Evolutionary conservation across 1,140 invertebrate species (phyloP).

Genomic region (Campoletis sonorensis): DNA sequence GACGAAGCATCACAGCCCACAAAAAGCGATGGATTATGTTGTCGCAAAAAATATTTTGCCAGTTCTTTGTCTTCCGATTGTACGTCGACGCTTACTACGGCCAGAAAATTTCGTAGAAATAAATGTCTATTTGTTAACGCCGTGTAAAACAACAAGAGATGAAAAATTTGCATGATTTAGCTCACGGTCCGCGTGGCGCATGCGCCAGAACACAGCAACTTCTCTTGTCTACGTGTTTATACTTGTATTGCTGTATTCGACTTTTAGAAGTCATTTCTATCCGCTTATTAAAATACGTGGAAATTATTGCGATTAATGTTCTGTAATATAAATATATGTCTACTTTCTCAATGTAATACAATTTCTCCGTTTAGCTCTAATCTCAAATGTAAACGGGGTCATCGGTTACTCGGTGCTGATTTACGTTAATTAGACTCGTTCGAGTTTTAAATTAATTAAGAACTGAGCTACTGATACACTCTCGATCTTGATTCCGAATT

Average conservation of each 20-base stretch:
- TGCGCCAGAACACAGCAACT: not conserved
- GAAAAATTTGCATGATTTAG: constrained; percentile 25
- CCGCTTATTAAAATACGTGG: too few relatives aligned
- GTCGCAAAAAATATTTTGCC: not conserved
- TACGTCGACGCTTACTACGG: not conserved
- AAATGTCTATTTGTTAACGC: not conserved
- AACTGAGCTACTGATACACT: constrained; percentile 51
- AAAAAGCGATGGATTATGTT: too few relatives aligned
- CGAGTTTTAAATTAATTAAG: constrained; percentile 56
- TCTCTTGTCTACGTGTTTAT: not conserved
- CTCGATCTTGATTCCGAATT: constrained; percentile 52
- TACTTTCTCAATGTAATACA: constrained; percentile 13
- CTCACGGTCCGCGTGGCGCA: not conserved
- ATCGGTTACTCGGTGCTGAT: constrained; percentile 44
- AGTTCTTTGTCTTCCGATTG: not conserved
- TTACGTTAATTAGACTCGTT: constrained; percentile 61
- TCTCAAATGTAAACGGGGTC: constrained; percentile 57
- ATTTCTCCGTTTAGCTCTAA: constrained; percentile 18
- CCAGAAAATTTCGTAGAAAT: not conserved
- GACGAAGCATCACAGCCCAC: too few relatives aligned
- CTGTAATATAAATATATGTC: not conserved
- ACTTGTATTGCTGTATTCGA: constrained; percentile 14
- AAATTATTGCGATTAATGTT: too few relatives aligned
- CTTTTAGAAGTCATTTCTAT: too few relatives aligned
- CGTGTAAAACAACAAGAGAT: not conserved